Evolutionary conservation across 2,888 invertebrate species (phyloP).

Genomic region (Allygus modestus): DNA sequence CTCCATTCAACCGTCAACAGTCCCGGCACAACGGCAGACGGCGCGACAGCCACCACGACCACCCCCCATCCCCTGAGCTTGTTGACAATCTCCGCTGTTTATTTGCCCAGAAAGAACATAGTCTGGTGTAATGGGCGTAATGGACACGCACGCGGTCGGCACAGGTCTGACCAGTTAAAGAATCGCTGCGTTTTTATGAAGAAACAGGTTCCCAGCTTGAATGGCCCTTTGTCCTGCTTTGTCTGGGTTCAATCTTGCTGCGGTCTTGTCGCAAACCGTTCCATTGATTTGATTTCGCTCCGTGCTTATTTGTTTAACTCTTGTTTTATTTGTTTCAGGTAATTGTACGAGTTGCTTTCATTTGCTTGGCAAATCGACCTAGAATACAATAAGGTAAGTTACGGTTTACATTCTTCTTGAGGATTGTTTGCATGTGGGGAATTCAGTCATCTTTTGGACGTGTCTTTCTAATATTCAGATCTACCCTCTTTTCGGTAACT

Average conservation of each 20-base stretch:
- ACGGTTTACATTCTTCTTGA: neutral
- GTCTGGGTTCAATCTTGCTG: neutral
- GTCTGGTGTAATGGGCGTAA: conserved; percentile 51
- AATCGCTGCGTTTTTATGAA: conserved; percentile 31
- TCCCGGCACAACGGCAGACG: too few relatives aligned
- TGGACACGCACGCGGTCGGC: conserved; percentile 10
- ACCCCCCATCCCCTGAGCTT: too few relatives aligned
- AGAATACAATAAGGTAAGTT: neutral
- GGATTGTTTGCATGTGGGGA: neutral
- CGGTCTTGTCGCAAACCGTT: neutral
- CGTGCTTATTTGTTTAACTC: conserved; percentile 13
- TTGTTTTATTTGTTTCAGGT: conserved; percentile 30
- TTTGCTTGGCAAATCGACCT: neutral
- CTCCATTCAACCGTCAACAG: too few relatives aligned
- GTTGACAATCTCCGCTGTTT: neutral
- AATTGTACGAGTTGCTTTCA: neutral
- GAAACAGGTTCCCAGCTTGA: conserved; percentile 48
- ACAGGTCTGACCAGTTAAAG: neutral
- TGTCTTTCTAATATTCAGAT: too few relatives aligned
- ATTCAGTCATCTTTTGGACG: too few relatives aligned
- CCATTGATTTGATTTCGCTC: conserved; percentile 12
- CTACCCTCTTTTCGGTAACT: too few relatives aligned
- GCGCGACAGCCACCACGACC: too few relatives aligned
- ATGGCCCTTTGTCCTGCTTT: conserved; percentile 41
- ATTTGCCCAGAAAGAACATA: conserved; percentile 18